Evolutionary conservation across 2,888 invertebrate species (phyloP), one percentile per base, ranked within the genome.

Genomic region (Limenitis camilla): DNA sequence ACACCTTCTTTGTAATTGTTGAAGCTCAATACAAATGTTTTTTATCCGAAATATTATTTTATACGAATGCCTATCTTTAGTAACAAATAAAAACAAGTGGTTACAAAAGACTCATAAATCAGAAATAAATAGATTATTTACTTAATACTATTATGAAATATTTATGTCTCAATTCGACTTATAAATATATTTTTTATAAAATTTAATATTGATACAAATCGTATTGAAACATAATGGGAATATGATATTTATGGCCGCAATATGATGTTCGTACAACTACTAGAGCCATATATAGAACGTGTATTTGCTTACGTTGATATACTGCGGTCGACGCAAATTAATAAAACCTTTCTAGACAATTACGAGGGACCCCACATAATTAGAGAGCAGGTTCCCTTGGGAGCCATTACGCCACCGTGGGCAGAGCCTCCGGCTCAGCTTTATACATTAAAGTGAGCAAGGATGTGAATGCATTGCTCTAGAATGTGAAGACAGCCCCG

Each of bases 361-460:
- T 58, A 52, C 49, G 44, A 53, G 29, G 55, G 44, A 50, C 55
- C 52, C 40, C 39, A 55, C 49, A 47, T 54, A 55, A 57, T 55
- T 53, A 58, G 55, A 58, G 48, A 58, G 52, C 58, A 43, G 50
- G 55, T 58, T 55, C 55, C 58, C 55, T 39, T 42, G 58, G 58
- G 55, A 55, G 49, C 55, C 42, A 58, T 58, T 58, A 55, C 48
- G 57, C 45, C 52, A 39, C 52, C 55, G 50, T 52, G 50, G 47
- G 49, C 55, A 50, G 52, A 36, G 50, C 58, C 50, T 7, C 19
- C 30, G 49, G 55, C 44, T 33, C 49, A 55, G 44, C 50, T 58
- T 58, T 58, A 49, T 52, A 52, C 49, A 44, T 48, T 52, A 53
- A 42, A 55, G 33, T 56, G 46, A 45, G 56, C 52, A 56, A 59